These are phyloP conservation scores for Thunnus albacares DNA, from an alignment of 2,797 vertebrate species.

Conservation along the genomic window DNA sequence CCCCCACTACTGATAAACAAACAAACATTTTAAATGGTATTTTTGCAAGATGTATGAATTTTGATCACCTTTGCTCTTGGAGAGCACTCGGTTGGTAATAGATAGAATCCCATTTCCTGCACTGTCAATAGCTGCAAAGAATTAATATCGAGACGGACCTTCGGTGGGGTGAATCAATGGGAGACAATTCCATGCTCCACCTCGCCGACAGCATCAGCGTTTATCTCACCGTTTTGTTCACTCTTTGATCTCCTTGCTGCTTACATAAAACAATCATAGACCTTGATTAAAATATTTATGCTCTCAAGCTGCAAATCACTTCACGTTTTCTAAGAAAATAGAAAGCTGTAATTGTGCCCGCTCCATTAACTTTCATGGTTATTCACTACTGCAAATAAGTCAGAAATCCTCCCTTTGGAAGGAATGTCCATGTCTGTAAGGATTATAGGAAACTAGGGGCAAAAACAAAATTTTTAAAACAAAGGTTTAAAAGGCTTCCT, in stretches of 20 bases:
- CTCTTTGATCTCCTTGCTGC: constrained; percentile 64
- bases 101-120: constrained; percentile 48
- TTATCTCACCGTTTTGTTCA: constrained; percentile 68
- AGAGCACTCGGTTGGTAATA: constrained; percentile 20
- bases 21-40: constrained; percentile 57
- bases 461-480: constrained; percentile 19
- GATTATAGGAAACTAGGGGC: constrained; percentile 53
- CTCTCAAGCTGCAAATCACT: constrained; percentile 62
- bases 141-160: constrained; percentile 62
- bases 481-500: neutral
- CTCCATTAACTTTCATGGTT: constrained; percentile 75
- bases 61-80: constrained; percentile 58
- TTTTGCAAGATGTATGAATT: constrained; percentile 64
- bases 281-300: constrained; percentile 79
- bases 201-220: constrained; percentile 53
- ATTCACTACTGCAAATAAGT: constrained; percentile 70
- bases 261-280: constrained; percentile 72
- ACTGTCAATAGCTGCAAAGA: constrained; percentile 57
- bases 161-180: constrained; percentile 62
- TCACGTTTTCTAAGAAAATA: constrained; percentile 67
- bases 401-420: constrained; percentile 58
- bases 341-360: constrained; percentile 64
- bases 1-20: constrained; percentile 58
- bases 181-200: constrained; percentile 62
- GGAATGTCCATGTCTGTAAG: constrained; percentile 45